Evolutionary conservation across 2,113 vertebrate species (phyloP), one percentile per base, ranked within the genome.

Genomic region (Coryphaenoides rupestris): DNA sequence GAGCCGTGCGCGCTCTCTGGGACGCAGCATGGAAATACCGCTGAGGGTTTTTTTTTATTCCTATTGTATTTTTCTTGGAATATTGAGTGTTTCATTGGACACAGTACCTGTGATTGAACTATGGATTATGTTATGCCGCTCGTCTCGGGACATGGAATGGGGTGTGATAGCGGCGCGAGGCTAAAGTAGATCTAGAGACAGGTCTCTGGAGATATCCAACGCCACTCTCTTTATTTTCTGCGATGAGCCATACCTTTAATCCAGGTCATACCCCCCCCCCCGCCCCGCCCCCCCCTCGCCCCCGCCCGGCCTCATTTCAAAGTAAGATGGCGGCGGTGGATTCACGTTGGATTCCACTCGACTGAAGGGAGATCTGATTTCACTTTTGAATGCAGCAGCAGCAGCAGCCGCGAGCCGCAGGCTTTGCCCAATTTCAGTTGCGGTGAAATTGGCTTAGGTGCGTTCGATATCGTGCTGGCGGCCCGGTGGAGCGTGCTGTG

Each of bases 321-420:
- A 95, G 94, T 94, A 93, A 95, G 92, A 98, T 95, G 89, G 78
- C 70, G 69, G 61, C n/a, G n/a, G n/a, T n/a, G 90, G 90, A 9
- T 40, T 40, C 86, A 90, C 91, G 92, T 90, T 86, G 91, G 91
- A 93, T 94, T 96, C 93, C 93, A 92, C 92, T 93, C 88, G 90
- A 92, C 92, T 93, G 91, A 93, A 94, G 90, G 90, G 90, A 91
- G 92, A 95, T 94, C 93, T 94, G 92, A 91, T 96, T 93, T 93
- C 91, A 91, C 91, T 95, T 93, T 92, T 83, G 74, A 86, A 87
- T 75, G 79, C 33, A 40, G 33, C 33, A 33, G 1, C 28, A 33
- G 28, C 28, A 40, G 60, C 59, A 60, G 70, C 77, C n/a, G 62
- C 26, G 19, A 58, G 64, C 73, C 66, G 91, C 83, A 84, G n/a